These are phyloP conservation scores for Sericinus montela DNA, from an alignment of 2,888 invertebrate species.

Conservation along the genomic window DNA sequence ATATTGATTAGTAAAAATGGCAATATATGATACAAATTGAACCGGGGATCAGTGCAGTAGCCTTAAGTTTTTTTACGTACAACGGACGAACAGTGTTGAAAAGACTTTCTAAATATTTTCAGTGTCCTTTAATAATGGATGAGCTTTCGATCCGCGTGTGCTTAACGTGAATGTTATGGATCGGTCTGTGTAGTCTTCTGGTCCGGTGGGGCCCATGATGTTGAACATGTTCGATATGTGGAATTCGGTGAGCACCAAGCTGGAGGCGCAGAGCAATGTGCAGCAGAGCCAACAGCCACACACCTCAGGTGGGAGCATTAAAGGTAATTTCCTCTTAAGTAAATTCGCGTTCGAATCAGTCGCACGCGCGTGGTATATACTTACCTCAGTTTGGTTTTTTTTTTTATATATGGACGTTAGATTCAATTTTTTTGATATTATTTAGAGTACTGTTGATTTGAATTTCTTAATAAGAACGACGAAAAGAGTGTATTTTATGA, in stretches of 20 bases:
- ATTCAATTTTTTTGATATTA: no score
- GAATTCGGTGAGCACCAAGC: conserved; percentile 87
- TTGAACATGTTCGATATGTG: conserved; percentile 90
- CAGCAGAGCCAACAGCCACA: conserved; percentile 86
- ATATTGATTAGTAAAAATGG: conserved; percentile 46
- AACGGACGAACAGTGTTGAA: conserved; percentile 67
- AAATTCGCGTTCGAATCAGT: conserved; percentile 30
- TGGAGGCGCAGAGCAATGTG: conserved; percentile 83
- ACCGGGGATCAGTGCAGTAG: conserved; percentile 72
- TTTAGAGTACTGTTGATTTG: no score
- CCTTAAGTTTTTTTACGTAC: conserved; percentile 64
- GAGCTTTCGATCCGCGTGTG: conserved; percentile 25
- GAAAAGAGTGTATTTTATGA: no score
- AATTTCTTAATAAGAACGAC: no score
- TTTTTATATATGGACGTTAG: no score
- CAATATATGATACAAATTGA: conserved; percentile 51
- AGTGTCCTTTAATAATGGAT: conserved; percentile 54
- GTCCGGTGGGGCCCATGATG: conserved; percentile 55
- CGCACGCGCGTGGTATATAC: background rate
- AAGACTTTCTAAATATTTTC: conserved; percentile 43
- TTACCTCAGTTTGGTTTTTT: no score
- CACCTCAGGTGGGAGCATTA: conserved; percentile 89
- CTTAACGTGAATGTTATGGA: conserved; percentile 32
- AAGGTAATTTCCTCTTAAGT: conserved; percentile 81
- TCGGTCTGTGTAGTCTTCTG: conserved; percentile 39